A percentile compares a stretch with the other conserved stretches of the same genome.
phyloP scores from a whole-genome alignment of 2,113 vertebrate genomes.

The Poecile atricapillus region DNA sequence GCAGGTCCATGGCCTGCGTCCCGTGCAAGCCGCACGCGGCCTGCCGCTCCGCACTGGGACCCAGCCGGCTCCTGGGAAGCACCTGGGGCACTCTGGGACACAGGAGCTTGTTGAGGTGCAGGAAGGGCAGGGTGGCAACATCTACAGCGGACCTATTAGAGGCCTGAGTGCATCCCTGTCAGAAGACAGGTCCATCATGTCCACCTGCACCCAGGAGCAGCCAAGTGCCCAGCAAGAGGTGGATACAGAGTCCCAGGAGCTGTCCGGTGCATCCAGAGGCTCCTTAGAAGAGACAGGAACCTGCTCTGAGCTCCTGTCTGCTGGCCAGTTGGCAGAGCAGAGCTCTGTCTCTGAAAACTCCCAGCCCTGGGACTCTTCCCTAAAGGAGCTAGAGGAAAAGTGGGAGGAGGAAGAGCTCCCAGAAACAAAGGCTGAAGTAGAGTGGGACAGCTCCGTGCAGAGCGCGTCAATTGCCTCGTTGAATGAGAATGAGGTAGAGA shows the following conservation, averaged over 20 bases:
- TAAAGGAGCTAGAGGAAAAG: background rate
- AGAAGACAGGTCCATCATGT: no score
- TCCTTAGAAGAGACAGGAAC: background rate
- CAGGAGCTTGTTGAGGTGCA: background rate
- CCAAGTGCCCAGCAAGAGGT: no score
- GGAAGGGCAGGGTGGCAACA: no score
- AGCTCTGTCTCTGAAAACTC: background rate
- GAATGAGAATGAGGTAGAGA: background rate
- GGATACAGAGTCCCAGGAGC: no score
- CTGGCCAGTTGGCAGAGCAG: background rate
- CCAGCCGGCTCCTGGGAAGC: background rate
- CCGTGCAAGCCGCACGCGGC: no score
- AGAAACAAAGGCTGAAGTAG: background rate
- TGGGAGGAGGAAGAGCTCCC: background rate
- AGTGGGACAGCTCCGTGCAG: background rate
- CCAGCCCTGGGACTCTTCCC: background rate
- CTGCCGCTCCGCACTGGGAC: no score
- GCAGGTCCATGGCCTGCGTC: no score
- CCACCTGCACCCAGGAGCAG: background rate
- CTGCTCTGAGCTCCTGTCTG: background rate
- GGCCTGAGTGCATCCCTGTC: background rate
- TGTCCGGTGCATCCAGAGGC: background rate
- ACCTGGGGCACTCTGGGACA: background rate
- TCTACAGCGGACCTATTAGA: background rate
- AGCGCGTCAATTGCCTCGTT: fast-evolving